phyloP scores from a whole-genome alignment of 2,113 vertebrate genomes.

The Calonectris borealis region DNA sequence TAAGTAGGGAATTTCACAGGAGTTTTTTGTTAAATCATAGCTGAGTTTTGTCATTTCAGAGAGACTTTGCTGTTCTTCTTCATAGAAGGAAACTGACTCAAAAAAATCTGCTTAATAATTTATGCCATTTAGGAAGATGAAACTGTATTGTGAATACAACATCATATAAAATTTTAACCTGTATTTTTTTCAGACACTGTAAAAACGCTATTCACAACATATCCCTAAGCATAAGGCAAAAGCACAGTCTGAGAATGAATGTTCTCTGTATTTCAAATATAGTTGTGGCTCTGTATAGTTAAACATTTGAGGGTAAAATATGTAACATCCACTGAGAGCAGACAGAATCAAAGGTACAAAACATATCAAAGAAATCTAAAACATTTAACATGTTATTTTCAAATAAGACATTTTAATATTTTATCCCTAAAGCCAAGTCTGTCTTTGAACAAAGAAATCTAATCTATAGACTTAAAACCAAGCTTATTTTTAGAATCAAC shows the following conservation, averaged over 20 bases:
- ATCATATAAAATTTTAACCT: not conserved
- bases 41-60: not conserved
- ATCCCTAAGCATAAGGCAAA: not conserved
- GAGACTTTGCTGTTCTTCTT: not conserved
- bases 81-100: not conserved
- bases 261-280: not conserved
- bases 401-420: not conserved
- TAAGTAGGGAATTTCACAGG: not conserved
- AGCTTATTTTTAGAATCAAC: conserved; percentile 5
- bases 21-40: not conserved
- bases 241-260: not conserved
- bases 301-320: conserved; percentile 6
- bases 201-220: not conserved
- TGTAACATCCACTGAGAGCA: not conserved
- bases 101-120: not conserved
- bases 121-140: not conserved
- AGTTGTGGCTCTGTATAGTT: not conserved
- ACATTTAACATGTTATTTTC: not conserved
- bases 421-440: not conserved
- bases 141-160: not conserved
- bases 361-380: not conserved
- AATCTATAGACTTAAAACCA: not conserved
- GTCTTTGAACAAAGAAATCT: not conserved
- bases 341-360: not conserved
- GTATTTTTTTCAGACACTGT: not conserved